Percentiles rank a stretch among this genome's conserved stretches.
Evolutionary conservation across 2,888 invertebrate genomes (phyloP).

Genomic region (Watsonalla binaria): DNA sequence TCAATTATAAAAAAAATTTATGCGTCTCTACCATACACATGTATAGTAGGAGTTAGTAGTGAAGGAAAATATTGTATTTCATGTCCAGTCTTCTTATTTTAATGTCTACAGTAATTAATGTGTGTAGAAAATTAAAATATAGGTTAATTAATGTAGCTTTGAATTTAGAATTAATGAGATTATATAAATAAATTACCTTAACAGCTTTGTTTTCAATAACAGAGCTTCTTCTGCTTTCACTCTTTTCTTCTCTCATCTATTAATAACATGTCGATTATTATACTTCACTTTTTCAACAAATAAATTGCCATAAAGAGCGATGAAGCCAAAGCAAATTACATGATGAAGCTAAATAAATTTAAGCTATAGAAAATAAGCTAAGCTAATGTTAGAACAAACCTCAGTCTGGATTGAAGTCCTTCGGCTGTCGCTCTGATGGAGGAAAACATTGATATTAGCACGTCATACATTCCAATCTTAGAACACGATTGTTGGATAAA

Average conservation of each 20-base stretch:
- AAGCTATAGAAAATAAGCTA: background rate
- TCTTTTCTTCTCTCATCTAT: constrained; percentile 54
- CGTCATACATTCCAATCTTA: constrained; percentile 13
- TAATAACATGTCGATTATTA: constrained; percentile 10
- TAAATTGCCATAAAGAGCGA: too few species aligned
- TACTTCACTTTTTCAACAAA: constrained; percentile 9
- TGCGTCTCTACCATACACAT: background rate
- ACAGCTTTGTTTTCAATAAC: constrained; percentile 60
- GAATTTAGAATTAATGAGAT: background rate
- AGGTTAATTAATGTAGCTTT: too few species aligned
- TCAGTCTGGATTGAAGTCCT: constrained; percentile 61
- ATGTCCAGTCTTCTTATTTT: too few species aligned
- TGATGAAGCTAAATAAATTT: background rate
- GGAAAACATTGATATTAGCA: constrained; percentile 37
- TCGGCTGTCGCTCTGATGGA: constrained; percentile 60
- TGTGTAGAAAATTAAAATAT: too few species aligned
- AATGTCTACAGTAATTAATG: too few species aligned
- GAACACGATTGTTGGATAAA: constrained; percentile 3
- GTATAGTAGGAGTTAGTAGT: too few species aligned
- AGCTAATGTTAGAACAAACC: constrained; percentile 35
- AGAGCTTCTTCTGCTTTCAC: constrained; percentile 66
- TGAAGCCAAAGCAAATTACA: too few species aligned
- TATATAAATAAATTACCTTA: constrained; percentile 56
- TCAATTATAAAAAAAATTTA: constrained; percentile 1
- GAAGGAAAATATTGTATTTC: too few species aligned